Conservation (phyloP, 2,888 invertebrate genomes). For the Lysandra bellargus region DNA sequence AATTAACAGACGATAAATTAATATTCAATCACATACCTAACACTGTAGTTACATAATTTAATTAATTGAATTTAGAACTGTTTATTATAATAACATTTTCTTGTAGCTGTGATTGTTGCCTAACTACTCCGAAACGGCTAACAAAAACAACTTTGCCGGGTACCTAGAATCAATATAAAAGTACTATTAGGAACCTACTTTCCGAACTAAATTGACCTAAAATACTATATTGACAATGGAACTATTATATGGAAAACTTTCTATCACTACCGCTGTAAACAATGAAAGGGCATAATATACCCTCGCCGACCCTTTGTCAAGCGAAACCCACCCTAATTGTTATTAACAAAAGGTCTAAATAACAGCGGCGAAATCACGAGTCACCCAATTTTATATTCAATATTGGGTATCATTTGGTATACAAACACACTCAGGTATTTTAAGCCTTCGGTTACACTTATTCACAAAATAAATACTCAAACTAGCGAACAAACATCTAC, state of each 20-base stretch:
- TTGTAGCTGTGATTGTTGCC: too few relatives aligned
- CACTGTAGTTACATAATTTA: background rate
- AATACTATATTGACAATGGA: background rate
- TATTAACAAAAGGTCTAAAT: background rate
- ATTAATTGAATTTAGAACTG: too few relatives aligned
- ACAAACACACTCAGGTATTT: background rate
- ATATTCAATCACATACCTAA: background rate
- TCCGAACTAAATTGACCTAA: slow-evolving; percentile 1
- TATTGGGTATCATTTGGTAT: slow-evolving; percentile 3
- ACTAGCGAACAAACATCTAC: background rate
- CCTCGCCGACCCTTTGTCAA: background rate
- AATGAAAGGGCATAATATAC: background rate
- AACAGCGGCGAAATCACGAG: background rate
- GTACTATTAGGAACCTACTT: background rate
- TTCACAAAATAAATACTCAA: background rate
- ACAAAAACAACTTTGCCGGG: too few relatives aligned
- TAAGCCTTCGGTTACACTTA: background rate
- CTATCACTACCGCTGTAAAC: slow-evolving; percentile 14
- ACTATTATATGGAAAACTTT: slow-evolving; percentile 26
- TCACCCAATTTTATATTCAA: slow-evolving; percentile 2
- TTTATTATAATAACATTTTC: too few relatives aligned
- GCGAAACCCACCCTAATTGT: background rate
- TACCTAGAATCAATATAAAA: background rate
- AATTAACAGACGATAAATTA: background rate
- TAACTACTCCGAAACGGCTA: too few relatives aligned